Base-by-base conservation (phyloP, 2,113 vertebrate species). In the Proteles cristata region DNA sequence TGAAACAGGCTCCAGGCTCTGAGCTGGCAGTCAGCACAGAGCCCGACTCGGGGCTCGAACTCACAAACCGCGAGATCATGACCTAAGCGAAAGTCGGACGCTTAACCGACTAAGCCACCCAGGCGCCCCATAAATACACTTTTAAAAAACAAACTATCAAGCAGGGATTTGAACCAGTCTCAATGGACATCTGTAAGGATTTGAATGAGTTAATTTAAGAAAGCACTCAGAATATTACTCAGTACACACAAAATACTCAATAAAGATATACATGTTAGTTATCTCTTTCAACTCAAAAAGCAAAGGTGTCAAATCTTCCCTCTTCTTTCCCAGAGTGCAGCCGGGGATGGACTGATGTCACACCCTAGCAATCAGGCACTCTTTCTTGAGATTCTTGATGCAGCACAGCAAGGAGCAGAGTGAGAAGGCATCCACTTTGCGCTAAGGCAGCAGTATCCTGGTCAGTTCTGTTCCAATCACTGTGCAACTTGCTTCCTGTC, bases 261-360 rank as follows among this genome's bases (percentile, higher is more conserved):
- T 84, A 39, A 77, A 66, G 7, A 61, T 28, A 90, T 11, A 55
- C n/a, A n/a, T n/a, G 26, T 39, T 26, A 68, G 63, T 16, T 90
- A 76, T 48, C 23, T 63, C 88, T 68, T 73, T 74, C 35, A 95
- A 85, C 76, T 87, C 80, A 71, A 93, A 96, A 85, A 87, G 15
- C 7, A 66, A 39, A 66, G 16, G 43, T 11, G 5, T 63, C 82
- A 93, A 50, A 58, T 65, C 31, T 6, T 71, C 23, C 31, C 7
- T 71, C 79, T 77, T 71, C 1, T 48, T 92, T 89, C 33, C 33
- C 1, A 0, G 10, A 19, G 25, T n/a, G n/a, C 2, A 74, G 48
- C 16, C 25, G 69, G 39, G 21, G 26, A 17, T 43, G 68, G 50
- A 31, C 3, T 53, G 50, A 9, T 19, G 48, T 48, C 26, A 66